A percentile compares a stretch with the other conserved stretches of the same genome.
These are phyloP conservation scores for Diaperis boleti DNA, from an alignment of 2,888 invertebrate genomes.

Conservation along the genomic window DNA sequence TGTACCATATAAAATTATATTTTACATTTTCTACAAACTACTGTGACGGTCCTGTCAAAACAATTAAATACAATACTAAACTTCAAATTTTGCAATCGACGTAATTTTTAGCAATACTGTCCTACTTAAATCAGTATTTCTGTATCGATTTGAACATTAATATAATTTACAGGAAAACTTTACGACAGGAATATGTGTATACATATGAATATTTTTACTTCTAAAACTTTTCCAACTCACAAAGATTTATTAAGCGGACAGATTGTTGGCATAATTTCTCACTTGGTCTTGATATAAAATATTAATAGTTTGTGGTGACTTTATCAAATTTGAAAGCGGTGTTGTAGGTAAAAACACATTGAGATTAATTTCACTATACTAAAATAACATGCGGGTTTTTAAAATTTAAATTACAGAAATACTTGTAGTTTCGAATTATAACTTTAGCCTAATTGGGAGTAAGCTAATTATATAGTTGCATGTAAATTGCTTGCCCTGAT, in stretches of 20 bases:
- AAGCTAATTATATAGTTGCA: slow-evolving; percentile 33
- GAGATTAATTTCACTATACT: neutral
- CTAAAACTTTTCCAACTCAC: neutral
- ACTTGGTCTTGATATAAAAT: slow-evolving; percentile 6
- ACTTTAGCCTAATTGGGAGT: neutral
- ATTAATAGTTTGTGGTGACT: slow-evolving; percentile 10
- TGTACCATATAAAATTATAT: no score
- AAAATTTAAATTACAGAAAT: slow-evolving; percentile 3
- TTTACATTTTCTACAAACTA: neutral
- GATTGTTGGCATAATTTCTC: slow-evolving; percentile 11
- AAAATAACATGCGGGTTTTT: neutral
- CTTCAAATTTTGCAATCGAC: neutral
- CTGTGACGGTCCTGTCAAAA: neutral
- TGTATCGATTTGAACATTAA: neutral
- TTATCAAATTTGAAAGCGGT: slow-evolving; percentile 6
- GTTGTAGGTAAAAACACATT: slow-evolving; percentile 2
- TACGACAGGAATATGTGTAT: neutral
- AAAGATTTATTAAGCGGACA: slow-evolving; percentile 4
- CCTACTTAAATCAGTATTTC: neutral
- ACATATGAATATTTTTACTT: neutral
- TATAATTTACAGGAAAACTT: neutral
- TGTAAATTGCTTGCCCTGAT: slow-evolving; percentile 31
- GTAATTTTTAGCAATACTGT: neutral
- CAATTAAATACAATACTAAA: neutral
- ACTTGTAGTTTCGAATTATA: neutral